phyloP scores from a whole-genome alignment of 2,797 vertebrate genomes.

The Cephalopachus bancanus region DNA sequence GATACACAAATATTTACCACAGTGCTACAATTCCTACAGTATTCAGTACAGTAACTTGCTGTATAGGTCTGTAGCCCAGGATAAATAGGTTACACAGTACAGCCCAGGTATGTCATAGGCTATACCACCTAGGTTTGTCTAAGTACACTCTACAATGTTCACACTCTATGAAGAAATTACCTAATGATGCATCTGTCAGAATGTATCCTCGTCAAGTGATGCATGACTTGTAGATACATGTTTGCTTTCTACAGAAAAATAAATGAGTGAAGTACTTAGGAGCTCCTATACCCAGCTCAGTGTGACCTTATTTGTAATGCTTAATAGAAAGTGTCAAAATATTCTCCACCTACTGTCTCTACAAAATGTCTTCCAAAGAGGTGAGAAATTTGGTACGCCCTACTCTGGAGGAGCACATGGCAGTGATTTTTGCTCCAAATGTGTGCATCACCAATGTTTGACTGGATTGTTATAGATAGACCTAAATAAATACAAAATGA shows the following conservation, averaged over 20 bases:
- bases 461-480: background rate
- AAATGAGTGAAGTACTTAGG: background rate
- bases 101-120: background rate
- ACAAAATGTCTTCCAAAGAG: background rate
- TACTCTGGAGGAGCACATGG: background rate
- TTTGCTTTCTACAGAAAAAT: slow-evolving; percentile 42
- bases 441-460: background rate
- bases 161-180: background rate
- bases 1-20: background rate
- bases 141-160: background rate
- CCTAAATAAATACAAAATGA: background rate
- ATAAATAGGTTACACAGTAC: background rate
- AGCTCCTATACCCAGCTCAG: background rate
- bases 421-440: background rate
- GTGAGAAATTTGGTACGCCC: background rate
- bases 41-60: background rate
- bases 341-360: background rate
- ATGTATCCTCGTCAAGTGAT: background rate
- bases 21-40: background rate
- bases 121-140: background rate
- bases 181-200: background rate
- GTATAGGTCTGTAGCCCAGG: background rate
- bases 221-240: background rate
- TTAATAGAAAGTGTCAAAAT: background rate
- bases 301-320: background rate